Base-by-base conservation (phyloP, 2,797 vertebrate genomes). In the Sebastes itinus region DNA sequence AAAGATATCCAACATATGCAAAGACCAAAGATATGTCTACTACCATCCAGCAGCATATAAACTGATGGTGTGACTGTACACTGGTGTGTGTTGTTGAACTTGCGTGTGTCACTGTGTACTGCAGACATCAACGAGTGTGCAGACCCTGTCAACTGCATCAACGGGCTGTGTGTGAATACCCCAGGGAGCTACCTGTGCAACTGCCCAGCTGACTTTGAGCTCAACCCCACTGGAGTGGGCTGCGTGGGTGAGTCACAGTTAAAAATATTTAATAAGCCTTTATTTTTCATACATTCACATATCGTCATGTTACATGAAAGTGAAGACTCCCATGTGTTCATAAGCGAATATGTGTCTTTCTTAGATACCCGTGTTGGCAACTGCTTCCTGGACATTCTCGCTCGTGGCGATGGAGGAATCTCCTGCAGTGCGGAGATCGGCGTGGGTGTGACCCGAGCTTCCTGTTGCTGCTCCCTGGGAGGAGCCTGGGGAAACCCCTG, bases 401-500 rank as follows among this genome's bases (percentile, higher is more conserved):
- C 94, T 1, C 97, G 97, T 6, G 97, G 97, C 0, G 98, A 98
- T 0, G 97, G 97, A 0, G 97, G 97, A 6, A 96, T 97, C 82
- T 99, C 97, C 60, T 99, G 98, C 93, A 97, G 95, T 0, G 97
- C 95, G 0, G 97, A 99, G 92, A 97, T 99, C 0, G 98, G 98
- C 2, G 97, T 97, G 4, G 97, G 97, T 0, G 96, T 99, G 89
- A 96, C 97, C 18, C 85, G 97, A 1, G 98, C 97, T 0, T 99
- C 98, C 66, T 99, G 97, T 87, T 99, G 98, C 91, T 99, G 98
- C 88, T 99, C 98, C 0, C 89, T 97, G 81, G 97, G 97, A 62
- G 94, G 92, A 16, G 98, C 97, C 1, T 99, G 98, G 98, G 98
- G 98, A 46, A 97, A 97, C 83, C 98, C 98, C 49, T 99, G 98